A percentile compares a stretch with the other conserved stretches of the same genome.
phyloP scores from a whole-genome alignment of 2,888 invertebrate genomes.

The Ennomos quercinarius region DNA sequence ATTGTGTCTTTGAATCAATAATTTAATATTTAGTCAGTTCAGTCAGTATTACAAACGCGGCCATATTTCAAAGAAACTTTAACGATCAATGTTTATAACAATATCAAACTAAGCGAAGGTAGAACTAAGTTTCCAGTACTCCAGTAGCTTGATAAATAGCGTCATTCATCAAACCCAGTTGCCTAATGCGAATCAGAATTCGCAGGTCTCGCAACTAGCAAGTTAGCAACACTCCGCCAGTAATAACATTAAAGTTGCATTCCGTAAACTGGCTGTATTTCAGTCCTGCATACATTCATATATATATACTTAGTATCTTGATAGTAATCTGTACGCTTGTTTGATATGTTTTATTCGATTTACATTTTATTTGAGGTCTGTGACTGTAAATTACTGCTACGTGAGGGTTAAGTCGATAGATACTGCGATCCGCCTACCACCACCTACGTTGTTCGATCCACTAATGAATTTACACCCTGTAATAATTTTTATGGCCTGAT shows the following conservation, averaged over 20 bases:
- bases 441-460: too few relatives aligned
- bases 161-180: conserved; percentile 16
- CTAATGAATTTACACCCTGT: too few relatives aligned
- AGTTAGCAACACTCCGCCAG: conserved; percentile 2
- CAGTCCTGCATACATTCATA: background rate
- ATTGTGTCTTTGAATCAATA: too few relatives aligned
- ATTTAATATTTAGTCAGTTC: too few relatives aligned
- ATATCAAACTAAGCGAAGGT: conserved; percentile 3
- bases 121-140: conserved; percentile 10
- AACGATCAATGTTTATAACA: conserved; percentile 7
- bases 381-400: conserved; percentile 28
- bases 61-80: conserved; percentile 3
- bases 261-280: conserved; percentile 17
- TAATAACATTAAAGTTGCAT: conserved; percentile 23
- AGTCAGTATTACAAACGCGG: background rate
- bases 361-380: conserved; percentile 24
- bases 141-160: conserved; percentile 16
- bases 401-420: too few relatives aligned
- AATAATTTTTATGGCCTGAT: too few relatives aligned
- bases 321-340: conserved; percentile 11
- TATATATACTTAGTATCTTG: too few relatives aligned
- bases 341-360: conserved; percentile 12
- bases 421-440: too few relatives aligned
- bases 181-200: conserved; percentile 22
- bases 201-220: conserved; percentile 9